These are phyloP conservation scores for Melanocharis versteri DNA, from an alignment of 2,113 vertebrate species.

Conservation along the genomic window DNA sequence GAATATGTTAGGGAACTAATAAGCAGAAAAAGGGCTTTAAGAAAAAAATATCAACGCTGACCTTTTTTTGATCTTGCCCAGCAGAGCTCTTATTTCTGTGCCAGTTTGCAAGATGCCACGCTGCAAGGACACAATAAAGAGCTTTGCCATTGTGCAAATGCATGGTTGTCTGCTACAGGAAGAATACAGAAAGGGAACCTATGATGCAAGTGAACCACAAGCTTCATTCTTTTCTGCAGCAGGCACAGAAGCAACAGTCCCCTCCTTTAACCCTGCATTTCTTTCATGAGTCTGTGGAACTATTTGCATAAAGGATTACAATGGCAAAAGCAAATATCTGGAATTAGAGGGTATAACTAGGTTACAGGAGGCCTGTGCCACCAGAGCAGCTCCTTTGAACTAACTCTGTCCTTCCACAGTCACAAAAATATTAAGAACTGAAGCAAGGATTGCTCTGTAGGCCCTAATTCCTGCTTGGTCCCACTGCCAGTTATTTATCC, in stretches of 20 bases:
- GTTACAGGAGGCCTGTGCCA: neutral
- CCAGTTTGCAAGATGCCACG: neutral
- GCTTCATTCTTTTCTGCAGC: slow-evolving; percentile 10
- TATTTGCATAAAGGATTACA: neutral
- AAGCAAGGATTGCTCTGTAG: neutral
- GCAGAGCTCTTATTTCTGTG: neutral
- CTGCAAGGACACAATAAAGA: neutral
- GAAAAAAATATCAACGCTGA: neutral
- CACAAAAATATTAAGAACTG: neutral
- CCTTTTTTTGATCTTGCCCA: neutral
- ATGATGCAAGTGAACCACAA: slow-evolving; percentile 40
- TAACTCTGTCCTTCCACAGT: neutral
- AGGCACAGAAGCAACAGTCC: neutral
- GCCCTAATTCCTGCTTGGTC: neutral
- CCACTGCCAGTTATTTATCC: neutral
- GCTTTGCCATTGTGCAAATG: neutral
- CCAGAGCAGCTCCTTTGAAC: neutral
- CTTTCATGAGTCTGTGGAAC: neutral
- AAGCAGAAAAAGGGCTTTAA: neutral
- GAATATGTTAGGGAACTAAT: neutral
- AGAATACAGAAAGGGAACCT: slow-evolving; percentile 27
- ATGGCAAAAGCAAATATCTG: neutral
- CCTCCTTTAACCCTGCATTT: neutral
- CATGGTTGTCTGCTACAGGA: neutral
- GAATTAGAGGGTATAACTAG: neutral